Evolutionary conservation across 2,888 invertebrate species (phyloP), one percentile per base, ranked within the genome.

Genomic region (Balanococcus diminutus): DNA sequence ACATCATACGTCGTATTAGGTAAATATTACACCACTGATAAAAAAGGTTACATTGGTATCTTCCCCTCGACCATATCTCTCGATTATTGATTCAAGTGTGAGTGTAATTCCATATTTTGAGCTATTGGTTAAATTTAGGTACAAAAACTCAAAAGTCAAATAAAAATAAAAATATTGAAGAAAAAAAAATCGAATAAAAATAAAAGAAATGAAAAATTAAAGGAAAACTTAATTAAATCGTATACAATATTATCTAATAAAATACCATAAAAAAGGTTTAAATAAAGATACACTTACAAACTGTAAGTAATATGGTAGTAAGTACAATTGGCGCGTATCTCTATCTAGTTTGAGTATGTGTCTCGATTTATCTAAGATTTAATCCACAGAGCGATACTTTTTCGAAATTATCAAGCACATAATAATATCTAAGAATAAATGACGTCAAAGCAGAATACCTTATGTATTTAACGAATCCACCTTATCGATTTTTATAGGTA

Each of bases 401-500:
- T 72, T 72, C 72, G 32, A 72, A 28, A 56, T 56, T 11, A 46
- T 25, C 28, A 14, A 28, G n/a, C n/a, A 14, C 16, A 14, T 67
- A 4, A 9, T 67, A 11, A 56, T 56, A 22, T 11, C 42, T 42
- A 42, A 19, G 19, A 56, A 56, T 56, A 67, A n/a, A 67, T 75
- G 75, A 75, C 75, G 75, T 75, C 75, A 75, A 75, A 75, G 19
- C 75, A 1, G 28, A 28, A 32, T 75, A 75, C 32, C 36, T 28
- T 75, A 19, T 75, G 75, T 75, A 75, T 75, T 75, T 75, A 75
- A 75, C 32, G 75, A 32, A 36, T 75, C n/a, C 36, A 32, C 75
- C 36, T 32, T 75, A 75, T 75, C 75, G 75, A 75, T 75, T 75
- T 75, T 75, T 36, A 75, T 75, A n/a, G n/a, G n/a, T n/a, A 75